Percentiles rank a stretch among this genome's conserved stretches.
Conservation (phyloP, 2,113 vertebrate genomes). For the Eubucco bourcierii region DNA sequence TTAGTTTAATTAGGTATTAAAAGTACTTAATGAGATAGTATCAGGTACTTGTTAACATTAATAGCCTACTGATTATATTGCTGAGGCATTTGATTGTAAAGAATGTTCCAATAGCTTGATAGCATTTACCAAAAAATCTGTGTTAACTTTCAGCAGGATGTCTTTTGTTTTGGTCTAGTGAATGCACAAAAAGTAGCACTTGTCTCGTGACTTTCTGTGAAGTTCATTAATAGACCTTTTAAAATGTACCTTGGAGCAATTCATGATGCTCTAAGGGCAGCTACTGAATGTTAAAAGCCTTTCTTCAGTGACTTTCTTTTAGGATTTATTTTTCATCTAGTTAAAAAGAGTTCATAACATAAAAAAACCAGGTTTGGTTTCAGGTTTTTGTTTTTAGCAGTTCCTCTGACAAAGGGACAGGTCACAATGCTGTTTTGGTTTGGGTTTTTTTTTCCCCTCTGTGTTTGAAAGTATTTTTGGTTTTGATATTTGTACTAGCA, state of each 20-base stretch:
- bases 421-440: neutral
- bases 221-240: conserved; percentile 45
- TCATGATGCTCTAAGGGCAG: neutral
- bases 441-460: neutral
- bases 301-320: neutral
- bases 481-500: neutral
- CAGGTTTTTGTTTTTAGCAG: neutral
- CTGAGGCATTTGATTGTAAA: neutral
- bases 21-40: neutral
- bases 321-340: neutral
- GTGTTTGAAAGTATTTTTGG: neutral
- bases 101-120: neutral
- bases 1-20: neutral
- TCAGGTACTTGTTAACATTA: neutral
- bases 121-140: neutral
- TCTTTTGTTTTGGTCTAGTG: conserved; percentile 40
- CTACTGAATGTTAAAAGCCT: neutral
- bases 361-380: neutral
- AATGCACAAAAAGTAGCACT: neutral
- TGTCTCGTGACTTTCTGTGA: conserved; percentile 21
- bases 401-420: neutral
- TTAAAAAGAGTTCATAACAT: neutral
- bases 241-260: conserved; percentile 25
- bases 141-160: neutral
- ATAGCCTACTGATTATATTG: conserved; percentile 2